Evolutionary conservation across 1,140 invertebrate genomes (phyloP).

Genomic region (Muscidifurax raptorellus): DNA sequence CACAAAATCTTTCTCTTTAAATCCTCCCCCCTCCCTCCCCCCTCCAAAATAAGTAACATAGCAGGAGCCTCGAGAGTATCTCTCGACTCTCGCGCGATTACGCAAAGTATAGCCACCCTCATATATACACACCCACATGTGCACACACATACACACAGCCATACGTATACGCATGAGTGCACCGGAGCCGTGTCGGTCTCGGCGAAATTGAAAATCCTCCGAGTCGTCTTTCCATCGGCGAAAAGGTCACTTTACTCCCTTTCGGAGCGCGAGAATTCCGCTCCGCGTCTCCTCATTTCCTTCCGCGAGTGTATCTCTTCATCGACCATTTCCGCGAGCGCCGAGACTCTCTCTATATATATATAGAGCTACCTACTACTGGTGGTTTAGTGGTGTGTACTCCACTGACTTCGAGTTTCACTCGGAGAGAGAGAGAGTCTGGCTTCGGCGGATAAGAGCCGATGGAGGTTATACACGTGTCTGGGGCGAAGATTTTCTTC

Average conservation of each 20-base stretch:
- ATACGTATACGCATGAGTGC: background rate
- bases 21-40: background rate
- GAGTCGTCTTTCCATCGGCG: slow-evolving; percentile 5
- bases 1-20: background rate
- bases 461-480: background rate
- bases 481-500: background rate
- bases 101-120: slow-evolving; percentile 16
- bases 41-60: background rate
- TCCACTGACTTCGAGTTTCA: background rate
- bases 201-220: slow-evolving; percentile 45
- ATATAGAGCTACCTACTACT: background rate
- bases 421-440: background rate
- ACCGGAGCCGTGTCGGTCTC: background rate
- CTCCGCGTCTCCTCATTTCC: slow-evolving; percentile 1
- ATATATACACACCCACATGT: background rate
- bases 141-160: background rate
- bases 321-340: background rate
- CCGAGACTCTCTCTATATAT: background rate
- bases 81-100: slow-evolving; percentile 22
- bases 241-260: slow-evolving; percentile 21
- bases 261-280: slow-evolving; percentile 25
- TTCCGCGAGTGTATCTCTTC: slow-evolving; percentile 3
- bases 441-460: background rate
- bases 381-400: background rate
- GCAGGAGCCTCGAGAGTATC: background rate